phyloP scores from a whole-genome alignment of 2,113 vertebrate species.

The Ciconia maguari region DNA sequence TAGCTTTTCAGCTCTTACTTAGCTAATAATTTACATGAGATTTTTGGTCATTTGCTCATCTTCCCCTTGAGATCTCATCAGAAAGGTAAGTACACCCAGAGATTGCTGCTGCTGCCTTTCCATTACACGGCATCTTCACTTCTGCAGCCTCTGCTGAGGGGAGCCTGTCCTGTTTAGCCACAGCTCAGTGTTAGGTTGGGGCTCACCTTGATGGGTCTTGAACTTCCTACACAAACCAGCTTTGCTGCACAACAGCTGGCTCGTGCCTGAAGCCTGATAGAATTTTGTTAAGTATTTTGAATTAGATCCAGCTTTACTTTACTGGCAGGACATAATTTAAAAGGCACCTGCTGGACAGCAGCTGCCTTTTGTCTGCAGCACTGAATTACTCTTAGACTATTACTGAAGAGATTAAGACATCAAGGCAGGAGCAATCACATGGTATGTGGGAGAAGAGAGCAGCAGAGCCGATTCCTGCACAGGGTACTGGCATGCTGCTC shows the following conservation, averaged over 20 bases:
- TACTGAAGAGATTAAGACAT: neutral
- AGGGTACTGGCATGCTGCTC: neutral
- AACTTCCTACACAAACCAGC: neutral
- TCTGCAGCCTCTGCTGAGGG: neutral
- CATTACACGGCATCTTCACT: neutral
- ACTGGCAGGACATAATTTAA: neutral
- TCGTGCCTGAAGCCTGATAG: neutral
- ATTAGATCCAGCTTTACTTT: neutral
- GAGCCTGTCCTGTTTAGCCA: neutral
- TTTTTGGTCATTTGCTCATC: neutral
- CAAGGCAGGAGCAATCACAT: neutral
- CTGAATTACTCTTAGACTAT: neutral
- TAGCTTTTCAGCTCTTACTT: neutral
- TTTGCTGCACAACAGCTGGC: neutral
- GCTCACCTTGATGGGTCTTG: neutral
- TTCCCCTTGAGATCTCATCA: neutral
- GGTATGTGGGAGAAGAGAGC: accelerated
- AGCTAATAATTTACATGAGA: neutral
- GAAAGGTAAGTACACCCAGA: neutral
- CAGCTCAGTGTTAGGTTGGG: neutral
- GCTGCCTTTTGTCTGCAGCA: neutral
- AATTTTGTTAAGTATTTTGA: neutral
- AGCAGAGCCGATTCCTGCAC: neutral
- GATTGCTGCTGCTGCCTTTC: neutral
- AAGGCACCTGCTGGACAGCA: neutral